Base-by-base conservation (phyloP, 2,113 vertebrate species). In the Nesogale talazaci region DNA sequence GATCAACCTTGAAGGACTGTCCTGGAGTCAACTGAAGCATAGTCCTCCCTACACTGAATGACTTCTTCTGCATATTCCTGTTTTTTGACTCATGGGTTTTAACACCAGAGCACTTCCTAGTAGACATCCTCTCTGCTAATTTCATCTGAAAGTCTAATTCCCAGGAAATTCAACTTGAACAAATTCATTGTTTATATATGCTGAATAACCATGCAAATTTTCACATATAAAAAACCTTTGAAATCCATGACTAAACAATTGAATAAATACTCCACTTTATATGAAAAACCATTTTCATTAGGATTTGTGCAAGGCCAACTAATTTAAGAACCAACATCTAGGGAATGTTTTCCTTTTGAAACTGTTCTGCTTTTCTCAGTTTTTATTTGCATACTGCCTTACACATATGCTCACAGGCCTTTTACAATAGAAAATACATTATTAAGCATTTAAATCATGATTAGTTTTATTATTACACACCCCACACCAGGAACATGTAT, bases 341-440 rank as follows among this genome's bases (percentile, higher is more conserved):
- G 90, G 34, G 67, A 76, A 15, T 92, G 23, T 87, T 95, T 89
- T 70, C 36, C 38, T 75, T 90, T 69, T 57, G 16, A 70, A 83
- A 59, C 3, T 77, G 57, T 74, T n/a, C n/a, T 86, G 46, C 14
- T 72, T 46, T 92, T 86, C 65, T 92, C 72, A 77, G 72, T 22
- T 52, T 94, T 93, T 86, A 65, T 59, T 86, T 83, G 36, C 77
- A 63, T 72, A 9, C 34, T 81, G 25, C 19, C 27, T 69, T 86
- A 88, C 63, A 93, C 1, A 29, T 22, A 52, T 36, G 59, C 29
- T 81, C 20, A 75, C 91, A n/a, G 42, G 14, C 36, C 42, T 91
- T 74, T 93, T 81, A 91, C 59, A 91, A 57, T 6, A 92, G 42
- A 93, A 92, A 82, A 88, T 85, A 82, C 29, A 84, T 57, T 92